Evolutionary conservation across 1,140 invertebrate genomes (phyloP).

Genomic region (Drosophila oshimai): DNA sequence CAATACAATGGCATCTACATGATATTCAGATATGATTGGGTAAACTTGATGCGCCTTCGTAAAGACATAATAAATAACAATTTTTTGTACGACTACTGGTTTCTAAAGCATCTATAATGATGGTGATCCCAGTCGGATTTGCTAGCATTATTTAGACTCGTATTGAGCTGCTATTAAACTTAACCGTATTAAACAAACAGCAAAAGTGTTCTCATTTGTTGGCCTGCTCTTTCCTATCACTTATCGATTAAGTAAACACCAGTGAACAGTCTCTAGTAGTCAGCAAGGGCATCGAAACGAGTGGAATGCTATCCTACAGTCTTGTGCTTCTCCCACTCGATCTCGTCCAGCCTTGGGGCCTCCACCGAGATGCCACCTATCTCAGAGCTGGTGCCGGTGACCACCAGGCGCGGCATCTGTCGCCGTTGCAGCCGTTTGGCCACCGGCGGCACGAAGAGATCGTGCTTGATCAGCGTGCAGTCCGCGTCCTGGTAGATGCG

Average conservation of each 20-base stretch:
- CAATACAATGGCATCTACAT: background rate
- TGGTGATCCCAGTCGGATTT: too few species aligned
- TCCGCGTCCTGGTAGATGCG: constrained; percentile 59
- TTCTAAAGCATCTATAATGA: background rate
- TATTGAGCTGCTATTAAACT: background rate
- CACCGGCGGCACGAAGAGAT: constrained; percentile 87
- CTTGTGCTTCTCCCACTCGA: constrained; percentile 28
- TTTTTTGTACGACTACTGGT: background rate
- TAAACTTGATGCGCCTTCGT: background rate
- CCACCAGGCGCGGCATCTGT: constrained; percentile 68
- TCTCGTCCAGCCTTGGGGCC: constrained; percentile 13
- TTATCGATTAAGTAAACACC: too few species aligned
- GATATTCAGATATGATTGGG: background rate
- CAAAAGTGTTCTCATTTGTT: background rate
- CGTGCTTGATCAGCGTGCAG: constrained; percentile 83
- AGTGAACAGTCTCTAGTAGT: too few species aligned
- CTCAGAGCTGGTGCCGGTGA: constrained; percentile 64
- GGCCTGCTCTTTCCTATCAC: too few species aligned
- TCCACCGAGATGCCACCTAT: constrained; percentile 19
- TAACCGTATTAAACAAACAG: background rate
- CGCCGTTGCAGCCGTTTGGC: constrained; percentile 82
- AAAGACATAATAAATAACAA: background rate
- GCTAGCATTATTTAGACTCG: background rate
- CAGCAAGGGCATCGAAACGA: too few species aligned
- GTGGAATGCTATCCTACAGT: constrained; percentile 16